Evolutionary conservation across 2,888 invertebrate genomes (phyloP), one percentile per base, ranked within the genome.

Genomic region (Troilus luridus): DNA sequence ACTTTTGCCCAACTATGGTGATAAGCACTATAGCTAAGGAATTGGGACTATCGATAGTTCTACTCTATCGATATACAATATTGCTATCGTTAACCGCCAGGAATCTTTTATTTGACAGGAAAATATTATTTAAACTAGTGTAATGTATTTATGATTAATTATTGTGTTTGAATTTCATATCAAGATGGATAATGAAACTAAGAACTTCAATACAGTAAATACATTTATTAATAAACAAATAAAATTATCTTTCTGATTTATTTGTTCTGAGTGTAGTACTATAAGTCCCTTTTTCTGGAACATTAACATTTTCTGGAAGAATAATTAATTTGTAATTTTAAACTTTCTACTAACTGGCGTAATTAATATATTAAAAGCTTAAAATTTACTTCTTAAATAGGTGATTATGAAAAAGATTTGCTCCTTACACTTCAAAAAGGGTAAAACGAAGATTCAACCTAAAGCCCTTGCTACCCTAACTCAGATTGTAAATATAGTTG

Each of bases 381-480:
- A 56, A 11, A n/a, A 85, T 56, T 12, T 56, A n/a, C 12, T 85
- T 85, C 21, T 58, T 85, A 85, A 21, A 17, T 88, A 90, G 90
- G 90, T 58, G 12, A 88, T 64, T 11, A 85, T 90, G 27, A 85
- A 62, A 85, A 81, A 90, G 81, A 85, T 90, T 27, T 62, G 77
- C 14, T 59, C 85, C 41, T 54, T 85, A 67, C 77, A 90, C 21
- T 90, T 90, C 54, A 90, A 90, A 88, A 90, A 90, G 60, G 81
- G 12, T 3, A 90, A 90, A 60, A 90, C 90, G 3, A 90, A 81
- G 62, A 60, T 90, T n/a, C 90, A 90, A 54, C 90, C 90, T 12
- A 90, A 88, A 62, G 85, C 85, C 9, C 56, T 90, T 1, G 62
- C 77, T 41, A 41, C 21, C 7, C 59, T 90, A 8, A 90, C 90